A percentile compares a stretch with the other conserved stretches of the same genome.
These are phyloP conservation scores for Caenorhabditis sp. DNA, from an alignment of 2,888 invertebrate species.

Conservation along the genomic window DNA sequence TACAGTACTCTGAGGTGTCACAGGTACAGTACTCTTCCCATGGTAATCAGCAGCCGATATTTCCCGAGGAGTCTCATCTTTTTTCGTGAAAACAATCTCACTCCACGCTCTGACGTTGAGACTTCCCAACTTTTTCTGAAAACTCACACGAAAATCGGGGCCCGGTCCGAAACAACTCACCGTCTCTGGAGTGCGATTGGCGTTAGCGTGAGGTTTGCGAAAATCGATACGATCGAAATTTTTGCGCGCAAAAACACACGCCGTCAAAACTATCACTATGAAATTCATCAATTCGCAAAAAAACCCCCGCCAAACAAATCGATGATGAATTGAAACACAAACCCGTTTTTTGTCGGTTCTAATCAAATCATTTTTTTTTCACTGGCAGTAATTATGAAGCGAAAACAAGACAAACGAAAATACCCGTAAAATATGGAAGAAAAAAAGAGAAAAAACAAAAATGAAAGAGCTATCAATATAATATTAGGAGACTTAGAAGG, in stretches of 20 bases:
- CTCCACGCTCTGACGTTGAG: slow-evolving; percentile 30
- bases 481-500: slow-evolving; percentile 20
- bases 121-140: slow-evolving; percentile 21
- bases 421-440: not conserved
- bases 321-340: not conserved
- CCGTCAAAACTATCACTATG: not conserved
- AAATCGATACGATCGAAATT: not conserved
- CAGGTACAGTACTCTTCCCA: not conserved
- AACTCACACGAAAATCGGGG: no score
- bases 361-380: not conserved
- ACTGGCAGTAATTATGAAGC: not conserved
- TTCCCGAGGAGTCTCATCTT: slow-evolving; percentile 24
- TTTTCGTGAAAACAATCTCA: slow-evolving; percentile 23
- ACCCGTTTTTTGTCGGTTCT: not conserved
- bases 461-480: slow-evolving; percentile 23
- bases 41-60: not conserved
- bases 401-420: not conserved
- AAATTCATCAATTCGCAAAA: not conserved
- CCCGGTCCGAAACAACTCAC: not conserved
- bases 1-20: not conserved
- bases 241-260: not conserved
- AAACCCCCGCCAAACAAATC: no score
- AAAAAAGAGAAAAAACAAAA: no score
- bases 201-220: not conserved
- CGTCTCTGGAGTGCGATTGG: not conserved